Percentiles rank a stretch among this genome's conserved stretches.
Conservation (phyloP, 2,797 vertebrate species). For the Vespertilio murinus region DNA sequence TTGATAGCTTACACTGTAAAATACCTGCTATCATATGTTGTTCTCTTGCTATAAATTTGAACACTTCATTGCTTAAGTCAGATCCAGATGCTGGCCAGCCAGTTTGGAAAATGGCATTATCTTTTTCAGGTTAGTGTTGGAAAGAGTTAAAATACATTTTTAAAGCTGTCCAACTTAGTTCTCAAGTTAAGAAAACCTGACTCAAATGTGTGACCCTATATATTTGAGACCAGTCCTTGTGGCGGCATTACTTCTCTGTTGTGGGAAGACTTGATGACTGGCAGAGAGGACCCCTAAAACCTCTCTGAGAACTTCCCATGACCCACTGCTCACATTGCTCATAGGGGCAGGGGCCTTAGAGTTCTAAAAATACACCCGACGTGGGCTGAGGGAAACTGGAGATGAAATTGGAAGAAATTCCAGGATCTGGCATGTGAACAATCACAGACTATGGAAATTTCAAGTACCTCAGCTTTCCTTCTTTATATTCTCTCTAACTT, state of each 20-base stretch:
- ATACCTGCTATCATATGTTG: neutral
- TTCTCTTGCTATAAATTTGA: neutral
- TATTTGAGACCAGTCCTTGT: neutral
- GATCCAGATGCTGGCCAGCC: neutral
- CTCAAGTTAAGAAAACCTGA: neutral
- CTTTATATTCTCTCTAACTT: neutral
- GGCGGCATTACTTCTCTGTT: neutral
- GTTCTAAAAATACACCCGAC: neutral
- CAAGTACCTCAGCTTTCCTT: neutral
- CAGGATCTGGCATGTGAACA: neutral
- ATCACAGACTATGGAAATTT: neutral
- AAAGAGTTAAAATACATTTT: conserved; percentile 45
- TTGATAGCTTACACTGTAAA: neutral
- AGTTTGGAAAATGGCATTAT: conserved; percentile 10
- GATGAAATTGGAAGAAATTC: neutral
- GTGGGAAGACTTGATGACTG: neutral
- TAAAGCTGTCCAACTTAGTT: neutral
- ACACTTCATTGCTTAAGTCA: neutral
- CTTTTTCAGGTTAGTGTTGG: neutral
- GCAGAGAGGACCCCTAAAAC: neutral
- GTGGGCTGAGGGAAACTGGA: neutral
- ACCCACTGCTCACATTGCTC: neutral
- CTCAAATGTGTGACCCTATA: neutral
- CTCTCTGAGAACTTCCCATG: neutral
- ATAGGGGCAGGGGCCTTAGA: neutral